Conservation (phyloP, 1,140 invertebrate species). For the Lepidostoma basale region DNA sequence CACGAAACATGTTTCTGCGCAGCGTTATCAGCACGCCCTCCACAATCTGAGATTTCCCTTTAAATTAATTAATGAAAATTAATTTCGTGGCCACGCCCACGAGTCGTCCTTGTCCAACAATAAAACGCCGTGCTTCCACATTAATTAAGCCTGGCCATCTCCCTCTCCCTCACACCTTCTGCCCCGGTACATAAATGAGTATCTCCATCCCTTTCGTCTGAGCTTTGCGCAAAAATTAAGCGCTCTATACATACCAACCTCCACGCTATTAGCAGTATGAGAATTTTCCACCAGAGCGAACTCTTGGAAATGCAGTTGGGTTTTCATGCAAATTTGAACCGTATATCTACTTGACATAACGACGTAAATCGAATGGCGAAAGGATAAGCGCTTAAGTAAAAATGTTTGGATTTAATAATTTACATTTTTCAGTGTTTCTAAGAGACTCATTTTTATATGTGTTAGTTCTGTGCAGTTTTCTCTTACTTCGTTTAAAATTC, state of each 20-base stretch:
- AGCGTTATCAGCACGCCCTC: neutral
- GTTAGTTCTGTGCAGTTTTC: neutral
- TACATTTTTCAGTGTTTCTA: slow-evolving; percentile 41
- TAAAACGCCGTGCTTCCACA: slow-evolving; percentile 64
- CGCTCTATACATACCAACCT: slow-evolving; percentile 46
- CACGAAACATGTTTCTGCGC: slow-evolving; percentile 9
- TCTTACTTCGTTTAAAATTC: no score
- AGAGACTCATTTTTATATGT: no score
- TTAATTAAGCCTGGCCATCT: slow-evolving; percentile 59
- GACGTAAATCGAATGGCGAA: neutral
- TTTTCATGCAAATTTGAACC: neutral
- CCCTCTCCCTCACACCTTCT: slow-evolving; percentile 53
- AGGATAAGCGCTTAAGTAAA: neutral
- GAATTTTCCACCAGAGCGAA: slow-evolving; percentile 42
- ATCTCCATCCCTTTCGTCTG: slow-evolving; percentile 53
- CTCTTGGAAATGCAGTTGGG: neutral
- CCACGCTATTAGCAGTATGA: slow-evolving; percentile 39
- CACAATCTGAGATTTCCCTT: neutral
- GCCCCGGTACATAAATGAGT: slow-evolving; percentile 60
- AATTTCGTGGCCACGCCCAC: neutral
- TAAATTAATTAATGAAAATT: slow-evolving; percentile 10
- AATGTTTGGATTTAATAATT: slow-evolving; percentile 42
- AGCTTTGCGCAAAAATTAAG: slow-evolving; percentile 65
- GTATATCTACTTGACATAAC: neutral
- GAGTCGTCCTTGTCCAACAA: slow-evolving; percentile 48